A percentile compares a stretch with the other conserved stretches of the same genome.
These are phyloP conservation scores for Oophaga pumilio DNA, from an alignment of 2,113 vertebrate species.

Conservation along the genomic window DNA sequence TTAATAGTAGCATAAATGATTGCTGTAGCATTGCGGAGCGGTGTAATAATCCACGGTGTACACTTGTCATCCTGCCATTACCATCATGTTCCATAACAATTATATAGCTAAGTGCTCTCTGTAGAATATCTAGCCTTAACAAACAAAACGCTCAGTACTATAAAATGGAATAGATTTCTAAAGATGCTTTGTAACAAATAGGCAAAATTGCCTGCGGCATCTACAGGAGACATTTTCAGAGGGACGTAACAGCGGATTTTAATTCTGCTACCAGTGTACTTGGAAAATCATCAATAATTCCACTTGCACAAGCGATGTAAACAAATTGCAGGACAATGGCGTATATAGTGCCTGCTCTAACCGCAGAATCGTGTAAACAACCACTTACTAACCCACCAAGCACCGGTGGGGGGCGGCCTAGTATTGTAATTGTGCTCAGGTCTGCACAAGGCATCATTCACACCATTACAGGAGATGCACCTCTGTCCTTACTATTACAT, in stretches of 20 bases:
- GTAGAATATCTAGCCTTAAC: conserved; percentile 15
- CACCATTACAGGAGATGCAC: too few species aligned
- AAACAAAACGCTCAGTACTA: conserved; percentile 20
- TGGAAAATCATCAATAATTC: conserved; percentile 27
- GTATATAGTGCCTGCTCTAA: not conserved
- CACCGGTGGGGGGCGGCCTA: too few species aligned
- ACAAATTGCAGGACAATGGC: not conserved
- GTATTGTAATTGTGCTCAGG: too few species aligned
- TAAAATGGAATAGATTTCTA: conserved; percentile 51
- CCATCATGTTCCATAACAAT: conserved; percentile 21
- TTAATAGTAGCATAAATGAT: conserved; percentile 17
- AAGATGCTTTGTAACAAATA: conserved; percentile 36
- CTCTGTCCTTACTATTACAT: too few species aligned
- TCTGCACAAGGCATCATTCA: too few species aligned
- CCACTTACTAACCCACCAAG: not conserved
- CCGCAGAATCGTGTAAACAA: not conserved
- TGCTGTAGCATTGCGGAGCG: not conserved
- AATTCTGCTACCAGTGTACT: conserved; percentile 26
- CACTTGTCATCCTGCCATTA: not conserved
- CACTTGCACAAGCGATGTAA: not conserved
- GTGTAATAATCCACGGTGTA: not conserved
- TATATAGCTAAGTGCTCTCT: conserved; percentile 29
- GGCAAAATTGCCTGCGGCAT: not conserved
- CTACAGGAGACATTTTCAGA: not conserved
- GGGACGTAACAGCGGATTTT: conserved; percentile 24